Conservation (phyloP, 1,140 invertebrate species). For the Euglossa dilemma region DNA sequence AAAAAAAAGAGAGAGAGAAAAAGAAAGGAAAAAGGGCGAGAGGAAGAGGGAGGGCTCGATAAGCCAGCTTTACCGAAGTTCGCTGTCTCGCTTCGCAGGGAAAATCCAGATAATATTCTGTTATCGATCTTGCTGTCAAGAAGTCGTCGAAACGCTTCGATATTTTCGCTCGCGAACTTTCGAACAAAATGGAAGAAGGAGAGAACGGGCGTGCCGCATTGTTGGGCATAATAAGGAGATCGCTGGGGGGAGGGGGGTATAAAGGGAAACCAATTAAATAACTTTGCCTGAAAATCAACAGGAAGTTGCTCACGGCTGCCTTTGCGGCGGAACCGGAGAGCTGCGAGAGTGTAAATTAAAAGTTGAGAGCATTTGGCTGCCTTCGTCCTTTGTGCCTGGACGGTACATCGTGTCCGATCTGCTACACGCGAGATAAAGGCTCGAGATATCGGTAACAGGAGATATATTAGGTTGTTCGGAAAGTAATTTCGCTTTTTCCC, state of each 20-base stretch:
- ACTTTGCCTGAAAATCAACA: not conserved
- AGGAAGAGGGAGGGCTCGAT: constrained; percentile 16
- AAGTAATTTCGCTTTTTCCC: no score
- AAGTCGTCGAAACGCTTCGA: constrained; percentile 23
- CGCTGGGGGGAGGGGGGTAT: not conserved
- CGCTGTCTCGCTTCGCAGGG: constrained; percentile 6
- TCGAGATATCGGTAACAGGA: no score
- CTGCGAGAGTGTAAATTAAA: not conserved
- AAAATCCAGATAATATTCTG: constrained; percentile 53
- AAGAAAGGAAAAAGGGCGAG: no score
- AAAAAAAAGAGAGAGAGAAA: no score
- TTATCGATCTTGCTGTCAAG: constrained; percentile 38
- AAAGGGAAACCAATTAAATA: not conserved
- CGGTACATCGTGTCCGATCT: no score
- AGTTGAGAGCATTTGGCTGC: not conserved
- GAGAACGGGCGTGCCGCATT: not conserved
- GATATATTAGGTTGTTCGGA: no score
- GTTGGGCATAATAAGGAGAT: not conserved
- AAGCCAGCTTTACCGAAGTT: constrained; percentile 57
- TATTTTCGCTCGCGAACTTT: not conserved
- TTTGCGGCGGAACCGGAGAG: not conserved
- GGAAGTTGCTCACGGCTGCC: not conserved
- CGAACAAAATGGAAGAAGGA: not conserved
- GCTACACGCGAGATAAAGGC: no score
- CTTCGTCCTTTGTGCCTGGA: no score